phyloP scores from a whole-genome alignment of 2,888 invertebrate species.

The Penaeus monodon region DNA sequence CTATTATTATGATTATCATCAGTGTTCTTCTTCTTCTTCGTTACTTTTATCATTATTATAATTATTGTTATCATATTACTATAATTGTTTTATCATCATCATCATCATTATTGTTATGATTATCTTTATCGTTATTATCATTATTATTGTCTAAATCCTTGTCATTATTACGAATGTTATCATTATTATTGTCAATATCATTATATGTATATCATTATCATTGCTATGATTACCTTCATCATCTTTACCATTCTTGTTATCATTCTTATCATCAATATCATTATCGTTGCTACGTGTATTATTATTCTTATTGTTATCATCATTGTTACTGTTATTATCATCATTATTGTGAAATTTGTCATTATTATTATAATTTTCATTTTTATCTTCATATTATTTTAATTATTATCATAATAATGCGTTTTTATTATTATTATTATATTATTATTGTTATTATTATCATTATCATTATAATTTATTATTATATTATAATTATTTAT shows the following conservation, averaged over 20 bases:
- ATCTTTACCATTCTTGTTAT: not conserved
- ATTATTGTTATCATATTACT: not conserved
- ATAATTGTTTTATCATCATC: no score
- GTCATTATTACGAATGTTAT: not conserved
- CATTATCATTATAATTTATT: no score
- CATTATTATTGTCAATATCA: not conserved
- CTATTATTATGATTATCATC: not conserved
- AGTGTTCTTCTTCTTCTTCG: not conserved
- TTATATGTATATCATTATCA: not conserved
- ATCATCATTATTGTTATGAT: not conserved
- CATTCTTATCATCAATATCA: not conserved
- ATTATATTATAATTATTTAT: no score
- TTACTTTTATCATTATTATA: not conserved
- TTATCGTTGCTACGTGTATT: not conserved
- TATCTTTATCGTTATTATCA: not conserved
- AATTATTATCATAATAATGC: not conserved
- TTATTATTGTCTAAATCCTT: not conserved
- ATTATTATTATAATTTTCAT: not conserved
- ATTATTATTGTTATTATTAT: not conserved
- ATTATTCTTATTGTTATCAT: not conserved
- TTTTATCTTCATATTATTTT: not conserved
- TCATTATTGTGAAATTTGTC: not conserved
- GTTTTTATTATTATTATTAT: not conserved
- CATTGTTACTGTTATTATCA: not conserved
- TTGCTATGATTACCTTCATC: not conserved